Evolutionary conservation across 2,113 vertebrate genomes (phyloP).

Genomic region (Apaloderma vittatum): DNA sequence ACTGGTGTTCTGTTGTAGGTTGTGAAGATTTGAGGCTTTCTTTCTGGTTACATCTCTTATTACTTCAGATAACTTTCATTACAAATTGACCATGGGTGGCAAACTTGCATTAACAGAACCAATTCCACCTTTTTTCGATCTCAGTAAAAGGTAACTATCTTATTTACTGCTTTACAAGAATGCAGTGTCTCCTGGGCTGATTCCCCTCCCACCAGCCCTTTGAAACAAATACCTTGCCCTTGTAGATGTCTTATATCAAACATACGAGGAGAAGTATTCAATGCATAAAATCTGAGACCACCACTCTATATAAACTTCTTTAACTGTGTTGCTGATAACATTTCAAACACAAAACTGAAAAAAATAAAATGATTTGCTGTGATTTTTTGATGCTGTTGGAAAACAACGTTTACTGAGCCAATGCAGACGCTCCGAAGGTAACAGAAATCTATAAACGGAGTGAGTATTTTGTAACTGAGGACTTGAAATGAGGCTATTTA

Average conservation of each 20-base stretch:
- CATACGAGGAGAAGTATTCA: not conserved
- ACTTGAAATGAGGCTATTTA: not conserved
- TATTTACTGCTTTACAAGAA: not conserved
- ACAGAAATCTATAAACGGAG: not conserved
- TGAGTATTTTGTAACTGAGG: not conserved
- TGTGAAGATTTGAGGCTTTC: not conserved
- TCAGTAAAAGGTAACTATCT: not conserved
- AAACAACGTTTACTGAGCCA: not conserved
- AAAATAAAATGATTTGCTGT: not conserved
- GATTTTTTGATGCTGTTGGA: not conserved
- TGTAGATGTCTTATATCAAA: not conserved
- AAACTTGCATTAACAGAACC: not conserved
- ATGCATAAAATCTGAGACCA: not conserved
- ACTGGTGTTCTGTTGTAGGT: not conserved
- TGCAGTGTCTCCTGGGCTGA: not conserved
- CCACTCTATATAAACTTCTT: not conserved
- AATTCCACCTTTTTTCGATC: not conserved
- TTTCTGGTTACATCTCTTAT: not conserved
- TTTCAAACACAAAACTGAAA: not conserved
- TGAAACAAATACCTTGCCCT: not conserved
- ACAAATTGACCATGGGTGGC: not conserved
- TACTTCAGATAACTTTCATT: not conserved
- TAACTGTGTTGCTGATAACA: not conserved
- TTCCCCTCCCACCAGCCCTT: accelerated
- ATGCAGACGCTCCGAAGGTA: not conserved